These are phyloP conservation scores for Pardosa pseudoannulata DNA, from an alignment of 2,888 invertebrate species.

Conservation along the genomic window DNA sequence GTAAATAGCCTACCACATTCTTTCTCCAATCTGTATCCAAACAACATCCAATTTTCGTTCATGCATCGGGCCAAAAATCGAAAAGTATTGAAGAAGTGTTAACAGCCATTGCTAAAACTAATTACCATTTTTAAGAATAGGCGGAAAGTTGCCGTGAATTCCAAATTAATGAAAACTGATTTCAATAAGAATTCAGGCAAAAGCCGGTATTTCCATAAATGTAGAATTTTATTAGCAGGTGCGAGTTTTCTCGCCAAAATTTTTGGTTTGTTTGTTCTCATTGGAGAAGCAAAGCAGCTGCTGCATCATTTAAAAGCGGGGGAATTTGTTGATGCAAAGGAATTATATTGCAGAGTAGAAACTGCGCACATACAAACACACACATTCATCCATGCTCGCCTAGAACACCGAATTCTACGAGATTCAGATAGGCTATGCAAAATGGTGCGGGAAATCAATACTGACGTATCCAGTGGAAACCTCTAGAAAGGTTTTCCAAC, in stretches of 20 bases:
- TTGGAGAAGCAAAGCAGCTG: constrained; percentile 62
- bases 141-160: constrained; percentile 53
- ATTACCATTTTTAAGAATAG: constrained; percentile 69
- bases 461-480: constrained; percentile 69
- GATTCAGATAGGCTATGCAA: constrained; percentile 72
- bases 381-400: constrained; percentile 45
- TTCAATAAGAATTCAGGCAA: constrained; percentile 46
- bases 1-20: not conserved
- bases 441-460: constrained; percentile 71
- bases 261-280: constrained; percentile 67
- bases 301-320: constrained; percentile 63
- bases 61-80: constrained; percentile 40
- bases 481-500: constrained; percentile 69
- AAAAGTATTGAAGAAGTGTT: constrained; percentile 59
- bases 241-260: constrained; percentile 54
- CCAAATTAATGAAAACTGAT: constrained; percentile 67
- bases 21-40: constrained; percentile 10
- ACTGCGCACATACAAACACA: constrained; percentile 38
- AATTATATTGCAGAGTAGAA: constrained; percentile 51
- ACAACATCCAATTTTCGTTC: constrained; percentile 33
- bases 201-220: constrained; percentile 22
- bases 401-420: constrained; percentile 64
- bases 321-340: constrained; percentile 52
- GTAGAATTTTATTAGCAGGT: constrained; percentile 63
- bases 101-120: constrained; percentile 60